Evolutionary conservation across 2,888 invertebrate species (phyloP), one percentile per base, ranked within the genome.

Genomic region (Diabrotica balteata): DNA sequence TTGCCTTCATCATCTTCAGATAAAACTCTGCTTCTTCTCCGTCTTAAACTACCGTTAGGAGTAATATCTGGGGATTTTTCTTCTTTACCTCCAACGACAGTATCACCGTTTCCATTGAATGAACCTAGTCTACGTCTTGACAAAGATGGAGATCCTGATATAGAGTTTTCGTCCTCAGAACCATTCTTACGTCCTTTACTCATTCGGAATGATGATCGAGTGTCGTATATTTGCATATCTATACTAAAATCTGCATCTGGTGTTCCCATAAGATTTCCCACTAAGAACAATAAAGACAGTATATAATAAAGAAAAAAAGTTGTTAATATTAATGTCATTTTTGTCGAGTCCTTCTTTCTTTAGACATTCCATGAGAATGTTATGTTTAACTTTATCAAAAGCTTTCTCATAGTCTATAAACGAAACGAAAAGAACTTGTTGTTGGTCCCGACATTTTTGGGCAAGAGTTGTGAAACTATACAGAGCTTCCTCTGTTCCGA

Each of bases 1-100:
- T 91, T 91, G 7, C 91, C 91, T 76, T 95, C 95, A 79, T 95
- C 93, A 78, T 93, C 93, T 80, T 92, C 94, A 6, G 91, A 91
- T 0, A 94, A 90, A 17, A 94, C 91, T 45, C 94, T 89, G 79
- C 95, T 92, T 76, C 94, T 87, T 54, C 95, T 87, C 47, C 95
- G 87, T 22, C 95, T 87, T 50, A 96, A 85, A 73, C 95, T 95
- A 46, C 96, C 96, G 73, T 93, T 95, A 10, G 96, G 96, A 6
- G 96, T 96, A 51, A 95, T 91, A 80, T 96, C 95, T 87, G 88
- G 88, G 10, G 89, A 88, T 73, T 85, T 87, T 69, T 88, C 88
- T 75, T 85, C 85, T 75, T 79, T 82, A 10, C 80, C 81, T 17
- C 80, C 74, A 45, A 64, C 76, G n/a, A 78, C 74, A 7, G 73